Evolutionary conservation across 2,113 vertebrate species (phyloP).

Genomic region (Edolisoma coerulescens): DNA sequence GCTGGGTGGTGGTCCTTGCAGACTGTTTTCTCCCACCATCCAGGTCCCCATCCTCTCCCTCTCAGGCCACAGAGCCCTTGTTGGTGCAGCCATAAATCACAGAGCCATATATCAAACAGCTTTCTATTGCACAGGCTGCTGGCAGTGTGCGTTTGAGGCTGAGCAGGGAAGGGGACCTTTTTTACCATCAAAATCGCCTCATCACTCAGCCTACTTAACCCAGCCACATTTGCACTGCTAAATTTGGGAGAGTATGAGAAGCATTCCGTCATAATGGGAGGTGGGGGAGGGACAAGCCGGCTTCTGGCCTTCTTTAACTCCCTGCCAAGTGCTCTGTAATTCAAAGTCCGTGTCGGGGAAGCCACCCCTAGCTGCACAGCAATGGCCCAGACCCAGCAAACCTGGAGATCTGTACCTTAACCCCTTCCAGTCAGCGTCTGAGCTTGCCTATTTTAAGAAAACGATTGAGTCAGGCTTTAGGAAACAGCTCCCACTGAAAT

Average conservation of each 20-base stretch:
- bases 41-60: not conserved
- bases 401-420: not conserved
- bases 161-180: not conserved
- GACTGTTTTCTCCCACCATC: not conserved
- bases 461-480: not conserved
- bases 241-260: slow-evolving; percentile 51
- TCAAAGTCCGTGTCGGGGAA: not conserved
- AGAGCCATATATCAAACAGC: not conserved
- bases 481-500: not conserved
- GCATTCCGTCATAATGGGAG: not conserved
- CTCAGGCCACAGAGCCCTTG: not conserved
- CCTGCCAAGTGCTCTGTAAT: not conserved
- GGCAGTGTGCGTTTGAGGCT: not conserved
- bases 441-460: not conserved
- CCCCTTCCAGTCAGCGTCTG: not conserved
- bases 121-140: not conserved
- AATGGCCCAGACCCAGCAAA: not conserved
- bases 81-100: not conserved
- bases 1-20: not conserved
- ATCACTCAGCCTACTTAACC: not conserved
- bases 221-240: not conserved
- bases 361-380: not conserved
- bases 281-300: not conserved
- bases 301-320: slow-evolving; percentile 17
- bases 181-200: not conserved